phyloP scores from a whole-genome alignment of 2,888 invertebrate genomes.

The Petrophora chlorosata region DNA sequence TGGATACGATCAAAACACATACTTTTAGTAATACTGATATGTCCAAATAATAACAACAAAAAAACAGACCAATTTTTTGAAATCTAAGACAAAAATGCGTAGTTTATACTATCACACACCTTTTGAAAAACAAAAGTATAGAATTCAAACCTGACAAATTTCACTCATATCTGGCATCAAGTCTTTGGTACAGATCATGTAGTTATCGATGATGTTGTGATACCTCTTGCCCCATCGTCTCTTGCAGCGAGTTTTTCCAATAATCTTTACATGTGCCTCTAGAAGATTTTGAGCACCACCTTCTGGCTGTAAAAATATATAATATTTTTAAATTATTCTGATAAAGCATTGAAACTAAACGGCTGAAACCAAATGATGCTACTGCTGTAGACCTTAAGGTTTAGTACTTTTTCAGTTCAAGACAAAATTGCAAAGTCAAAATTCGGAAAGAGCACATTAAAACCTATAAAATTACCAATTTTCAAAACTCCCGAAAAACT shows the following conservation, averaged over 20 bases:
- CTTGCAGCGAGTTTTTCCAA: slow-evolving; percentile 52
- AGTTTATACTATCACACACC: neutral
- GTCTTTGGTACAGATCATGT: slow-evolving; percentile 64
- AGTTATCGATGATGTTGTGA: slow-evolving; percentile 63
- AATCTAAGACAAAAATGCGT: too few relatives aligned
- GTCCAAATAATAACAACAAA: too few relatives aligned
- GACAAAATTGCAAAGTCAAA: too few relatives aligned
- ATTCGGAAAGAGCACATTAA: too few relatives aligned
- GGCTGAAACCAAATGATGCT: too few relatives aligned
- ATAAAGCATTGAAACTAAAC: neutral
- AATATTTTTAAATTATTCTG: neutral
- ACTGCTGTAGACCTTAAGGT: too few relatives aligned
- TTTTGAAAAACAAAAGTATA: neutral
- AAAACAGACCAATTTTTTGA: too few relatives aligned
- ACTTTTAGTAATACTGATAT: too few relatives aligned
- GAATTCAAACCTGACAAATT: slow-evolving; percentile 50
- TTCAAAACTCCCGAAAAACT: too few relatives aligned
- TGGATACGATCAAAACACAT: too few relatives aligned
- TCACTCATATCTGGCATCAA: slow-evolving; percentile 49
- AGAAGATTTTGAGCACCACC: slow-evolving; percentile 41
- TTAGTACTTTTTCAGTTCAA: too few relatives aligned
- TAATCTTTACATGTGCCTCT: slow-evolving; percentile 45
- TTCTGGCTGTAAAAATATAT: slow-evolving; percentile 24
- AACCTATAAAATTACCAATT: too few relatives aligned
- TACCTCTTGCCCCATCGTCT: slow-evolving; percentile 58